These are phyloP conservation scores for Gortyna flavago DNA, from an alignment of 2,888 invertebrate genomes.

Conservation along the genomic window DNA sequence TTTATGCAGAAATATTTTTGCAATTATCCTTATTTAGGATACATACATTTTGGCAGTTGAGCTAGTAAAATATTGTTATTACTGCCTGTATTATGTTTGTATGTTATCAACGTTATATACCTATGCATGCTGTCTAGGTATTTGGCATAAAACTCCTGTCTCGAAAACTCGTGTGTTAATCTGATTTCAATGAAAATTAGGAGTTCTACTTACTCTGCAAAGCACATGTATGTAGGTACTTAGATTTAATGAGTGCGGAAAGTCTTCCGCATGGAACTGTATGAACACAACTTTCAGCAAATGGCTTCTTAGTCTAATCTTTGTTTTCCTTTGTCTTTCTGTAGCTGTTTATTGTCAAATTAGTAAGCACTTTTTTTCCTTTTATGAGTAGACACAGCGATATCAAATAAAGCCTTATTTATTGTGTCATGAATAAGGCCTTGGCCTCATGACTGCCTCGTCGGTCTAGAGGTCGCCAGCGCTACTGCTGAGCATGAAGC, in stretches of 20 bases:
- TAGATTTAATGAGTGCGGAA: not conserved
- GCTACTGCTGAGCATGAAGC: not conserved
- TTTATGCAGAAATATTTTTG: not conserved
- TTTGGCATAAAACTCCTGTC: not conserved
- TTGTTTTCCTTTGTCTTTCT: slow-evolving; percentile 2
- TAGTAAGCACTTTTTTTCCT: not conserved
- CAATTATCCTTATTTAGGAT: not conserved
- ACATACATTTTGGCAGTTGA: not conserved
- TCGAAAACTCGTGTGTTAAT: not conserved
- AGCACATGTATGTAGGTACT: not conserved
- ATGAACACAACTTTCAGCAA: slow-evolving; percentile 16
- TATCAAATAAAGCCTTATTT: slow-evolving; percentile 21
- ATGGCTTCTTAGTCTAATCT: slow-evolving; percentile 1
- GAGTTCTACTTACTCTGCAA: not conserved
- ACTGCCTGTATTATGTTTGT: not conserved
- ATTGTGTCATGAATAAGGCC: not conserved
- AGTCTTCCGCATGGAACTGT: not conserved
- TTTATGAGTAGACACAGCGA: not conserved
- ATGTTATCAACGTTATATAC: not conserved
- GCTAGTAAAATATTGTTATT: not conserved
- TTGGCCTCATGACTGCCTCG: not conserved
- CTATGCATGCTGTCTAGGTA: not conserved
- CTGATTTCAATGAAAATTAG: not conserved
- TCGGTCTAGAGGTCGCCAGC: not conserved
- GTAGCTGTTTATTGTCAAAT: slow-evolving; percentile 29